These are phyloP conservation scores for Tupaia chinensis DNA, from an alignment of 2,113 vertebrate species.

Conservation along the genomic window DNA sequence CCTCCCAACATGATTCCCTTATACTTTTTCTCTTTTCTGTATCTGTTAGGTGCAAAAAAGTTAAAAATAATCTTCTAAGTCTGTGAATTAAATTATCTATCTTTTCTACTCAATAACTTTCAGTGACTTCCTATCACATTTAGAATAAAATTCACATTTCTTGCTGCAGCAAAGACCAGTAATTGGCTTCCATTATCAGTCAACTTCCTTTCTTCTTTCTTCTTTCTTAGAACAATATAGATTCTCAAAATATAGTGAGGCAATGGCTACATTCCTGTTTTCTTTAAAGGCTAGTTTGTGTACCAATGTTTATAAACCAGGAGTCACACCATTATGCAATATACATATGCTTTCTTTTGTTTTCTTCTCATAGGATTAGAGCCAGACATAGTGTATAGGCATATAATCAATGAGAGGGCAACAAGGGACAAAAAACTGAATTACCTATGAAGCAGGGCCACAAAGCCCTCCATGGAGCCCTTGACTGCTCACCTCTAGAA, in stretches of 20 bases:
- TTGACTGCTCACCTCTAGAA: background rate
- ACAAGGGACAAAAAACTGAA: background rate
- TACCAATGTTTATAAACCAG: background rate
- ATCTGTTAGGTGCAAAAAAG: background rate
- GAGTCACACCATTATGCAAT: background rate
- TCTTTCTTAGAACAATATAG: background rate
- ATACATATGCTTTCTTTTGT: background rate
- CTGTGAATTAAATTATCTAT: background rate
- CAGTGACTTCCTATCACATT: background rate
- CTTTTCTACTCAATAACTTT: background rate
- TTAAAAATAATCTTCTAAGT: background rate
- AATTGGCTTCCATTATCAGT: background rate
- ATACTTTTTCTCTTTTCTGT: background rate
- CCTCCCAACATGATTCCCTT: background rate
- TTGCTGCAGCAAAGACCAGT: background rate
- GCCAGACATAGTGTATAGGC: background rate
- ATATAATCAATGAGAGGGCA: background rate
- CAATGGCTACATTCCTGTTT: background rate
- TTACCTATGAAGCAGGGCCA: background rate
- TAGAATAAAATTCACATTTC: background rate
- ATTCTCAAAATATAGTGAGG: background rate
- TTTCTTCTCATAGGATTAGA: background rate
- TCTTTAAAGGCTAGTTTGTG: fast-evolving
- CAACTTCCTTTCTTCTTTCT: background rate
- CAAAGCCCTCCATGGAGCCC: background rate